Base-by-base conservation (phyloP, 2,113 vertebrate species). In the Festucalex cinctus region DNA sequence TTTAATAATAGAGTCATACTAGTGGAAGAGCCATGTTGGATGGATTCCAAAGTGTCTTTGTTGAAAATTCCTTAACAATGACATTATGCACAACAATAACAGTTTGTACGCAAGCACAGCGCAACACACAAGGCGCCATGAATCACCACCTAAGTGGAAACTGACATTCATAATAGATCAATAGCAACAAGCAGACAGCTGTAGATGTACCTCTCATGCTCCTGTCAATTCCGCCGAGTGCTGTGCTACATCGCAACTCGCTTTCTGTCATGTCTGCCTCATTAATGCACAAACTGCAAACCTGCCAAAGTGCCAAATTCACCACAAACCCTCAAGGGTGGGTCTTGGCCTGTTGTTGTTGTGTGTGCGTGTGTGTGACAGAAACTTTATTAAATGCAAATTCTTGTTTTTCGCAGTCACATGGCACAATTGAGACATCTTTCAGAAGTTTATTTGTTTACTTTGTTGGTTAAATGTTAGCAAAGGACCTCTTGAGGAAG, bases 81-180 rank as follows among this genome's bases (percentile, higher is more conserved):
- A 26, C n/a, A 22, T 43, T 26, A 26, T 26, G 22, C 14, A 17
- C 24, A 14, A 62, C 60, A 43, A 43, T 26, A 44, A 62, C 36
- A 26, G 10, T 43, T 43, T 43, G 60, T 24, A 24, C 17, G n/a
- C n/a, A 6, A 22, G 60, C 60, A 62, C n/a, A 41, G 37, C 43
- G n/a, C 60, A 62, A 41, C 22, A n/a, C 37, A 13, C 39, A 63
- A 5, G 65, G 63, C 36, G 57, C 54, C 68, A 65, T 37, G 64
- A 74, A 59, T 69, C 70, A 53, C 39, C 65, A 35, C 62, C 7
- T 12, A 67, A 79, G 56, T 58, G 41, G 70, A 83, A 81, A 58
- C 22, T 66, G 65, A 56, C 71, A 84, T 86, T 75, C 71, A 84
- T 83, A 84, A 86, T 84, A 78, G 75, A 86, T 87, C 82, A 86